These are phyloP conservation scores for Metalampra italica DNA, from an alignment of 2,888 invertebrate genomes.

Conservation along the genomic window DNA sequence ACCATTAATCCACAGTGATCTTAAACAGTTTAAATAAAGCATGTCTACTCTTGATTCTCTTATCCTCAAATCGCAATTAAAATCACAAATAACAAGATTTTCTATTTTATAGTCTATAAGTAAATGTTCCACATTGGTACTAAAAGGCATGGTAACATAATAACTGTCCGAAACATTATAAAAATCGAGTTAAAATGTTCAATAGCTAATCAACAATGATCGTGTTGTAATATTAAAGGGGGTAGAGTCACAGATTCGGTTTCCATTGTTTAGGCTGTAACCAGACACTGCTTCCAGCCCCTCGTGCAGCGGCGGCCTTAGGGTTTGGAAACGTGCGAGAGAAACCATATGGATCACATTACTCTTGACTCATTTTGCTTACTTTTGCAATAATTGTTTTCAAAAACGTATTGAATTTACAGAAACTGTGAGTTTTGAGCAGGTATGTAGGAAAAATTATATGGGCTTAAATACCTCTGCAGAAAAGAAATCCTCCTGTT, in stretches of 20 bases:
- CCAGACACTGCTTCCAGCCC: conserved; percentile 24
- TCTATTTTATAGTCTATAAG: not conserved
- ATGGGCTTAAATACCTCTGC: no score
- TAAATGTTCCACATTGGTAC: no score
- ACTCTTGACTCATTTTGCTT: conserved; percentile 5
- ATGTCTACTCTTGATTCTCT: no score
- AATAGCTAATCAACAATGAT: conserved; percentile 53
- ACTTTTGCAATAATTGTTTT: no score
- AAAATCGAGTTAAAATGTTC: conserved; percentile 33
- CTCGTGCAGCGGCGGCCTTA: conserved; percentile 12
- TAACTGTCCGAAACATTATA: conserved; percentile 1
- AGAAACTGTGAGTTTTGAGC: no score
- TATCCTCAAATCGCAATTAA: no score
- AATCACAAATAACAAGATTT: not conserved
- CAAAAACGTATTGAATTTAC: no score
- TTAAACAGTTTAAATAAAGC: no score
- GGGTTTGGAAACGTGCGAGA: conserved; percentile 22
- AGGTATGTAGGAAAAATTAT: no score
- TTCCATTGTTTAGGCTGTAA: conserved; percentile 37
- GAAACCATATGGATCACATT: conserved; percentile 20
- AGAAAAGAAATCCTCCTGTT: no score
- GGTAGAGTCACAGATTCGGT: conserved; percentile 17
- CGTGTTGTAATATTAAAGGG: conserved; percentile 39
- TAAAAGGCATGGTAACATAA: not conserved
- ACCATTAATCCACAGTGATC: no score